Evolutionary conservation across 1,140 invertebrate species (phyloP), one percentile per base, ranked within the genome.

Genomic region (Whitmania pigra): DNA sequence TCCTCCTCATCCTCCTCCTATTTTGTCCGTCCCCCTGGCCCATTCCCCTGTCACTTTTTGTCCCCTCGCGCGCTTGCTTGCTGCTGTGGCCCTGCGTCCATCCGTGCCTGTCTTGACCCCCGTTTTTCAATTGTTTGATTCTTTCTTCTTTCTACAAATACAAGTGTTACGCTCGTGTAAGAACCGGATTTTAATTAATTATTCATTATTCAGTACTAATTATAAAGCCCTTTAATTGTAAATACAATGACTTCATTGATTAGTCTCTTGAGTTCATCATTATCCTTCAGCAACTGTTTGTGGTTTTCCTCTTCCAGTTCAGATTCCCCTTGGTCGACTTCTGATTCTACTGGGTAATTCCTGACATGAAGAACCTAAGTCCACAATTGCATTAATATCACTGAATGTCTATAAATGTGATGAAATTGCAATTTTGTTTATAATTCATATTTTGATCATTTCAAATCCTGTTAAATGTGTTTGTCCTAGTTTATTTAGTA

Each of bases 211-310:
- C 15, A 13, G 25, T n/a, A n/a, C 17, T 31, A 43, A 55, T 27
- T 76, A 31, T 72, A 70, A 49, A 31, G 18, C n/a, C 53, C 40
- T 22, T 22, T 20, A 53, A n/a, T 0, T 17, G 18, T 67, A 18
- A 25, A 18, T 36, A 25, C 49, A 0, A 79, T 84, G 81, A 94
- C 94, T 86, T 89, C 88, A 76, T 90, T 87, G 78, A 98, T 96
- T 67, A 96, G 87, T 84, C 90, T 90, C 82, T 96, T 93, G 67
- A 98, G 85, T 80, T 97, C 92, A 78, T 96, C 93, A 83, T 98
- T 99, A 84, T 98, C 95, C 67, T 86, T 87, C 17, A 96, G 83
- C n/a, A 98, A 83, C 78, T 94, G 93, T 77, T 93, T 89, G 81
- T 95, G 94, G 67, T 88, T 86, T 81, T 98, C 94, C 79, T 97